A percentile compares a stretch with the other conserved stretches of the same genome.
These are phyloP conservation scores for Mandrillus leucophaeus DNA, from an alignment of 2,113 vertebrate species.

Conservation along the genomic window DNA sequence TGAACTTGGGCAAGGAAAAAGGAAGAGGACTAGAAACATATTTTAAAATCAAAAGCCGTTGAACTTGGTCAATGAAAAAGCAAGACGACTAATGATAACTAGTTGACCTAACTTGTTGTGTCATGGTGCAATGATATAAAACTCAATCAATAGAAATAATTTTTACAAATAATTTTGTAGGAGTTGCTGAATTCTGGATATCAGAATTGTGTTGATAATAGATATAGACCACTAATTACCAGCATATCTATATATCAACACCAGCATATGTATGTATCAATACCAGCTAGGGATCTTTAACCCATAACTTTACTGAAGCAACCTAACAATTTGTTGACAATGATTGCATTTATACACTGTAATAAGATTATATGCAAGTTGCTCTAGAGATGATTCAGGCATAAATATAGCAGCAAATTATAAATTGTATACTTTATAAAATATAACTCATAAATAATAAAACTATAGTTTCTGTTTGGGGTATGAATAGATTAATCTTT, in stretches of 20 bases:
- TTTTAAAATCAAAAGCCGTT: background rate
- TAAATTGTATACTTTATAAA: conserved; percentile 8
- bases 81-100: background rate
- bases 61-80: background rate
- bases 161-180: background rate
- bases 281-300: background rate
- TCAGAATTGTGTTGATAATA: background rate
- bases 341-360: conserved; percentile 11
- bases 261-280: background rate
- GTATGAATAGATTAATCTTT: conserved; percentile 32
- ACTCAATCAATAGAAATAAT: background rate
- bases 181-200: background rate
- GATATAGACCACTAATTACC: background rate
- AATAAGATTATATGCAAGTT: conserved; percentile 41
- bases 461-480: background rate
- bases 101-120: background rate
- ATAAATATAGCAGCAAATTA: conserved; percentile 27
- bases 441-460: conserved; percentile 1
- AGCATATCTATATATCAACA: background rate
- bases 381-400: background rate
- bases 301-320: background rate
- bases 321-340: conserved; percentile 6
- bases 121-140: background rate
- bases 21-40: background rate
- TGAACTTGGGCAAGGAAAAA: background rate